Evolutionary conservation across 1,140 invertebrate species (phyloP), one percentile per base, ranked within the genome.

Genomic region (Aphaenogaster floridana): DNA sequence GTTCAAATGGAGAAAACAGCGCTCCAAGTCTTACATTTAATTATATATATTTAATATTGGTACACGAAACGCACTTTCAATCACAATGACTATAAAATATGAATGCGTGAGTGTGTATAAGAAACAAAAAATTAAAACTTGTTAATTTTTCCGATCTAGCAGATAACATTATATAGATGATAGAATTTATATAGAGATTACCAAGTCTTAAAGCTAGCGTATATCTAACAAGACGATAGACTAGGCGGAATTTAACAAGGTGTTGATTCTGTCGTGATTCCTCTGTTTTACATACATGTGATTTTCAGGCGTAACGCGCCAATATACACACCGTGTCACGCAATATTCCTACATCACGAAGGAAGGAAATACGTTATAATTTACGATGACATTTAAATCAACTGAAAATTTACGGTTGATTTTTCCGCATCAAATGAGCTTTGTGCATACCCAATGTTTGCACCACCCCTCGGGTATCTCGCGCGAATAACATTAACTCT

Each of bases 291-390:
- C 48, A 45, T 61, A 57, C 57, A 54, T 85, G 15, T 57, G 88
- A 89, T 88, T 78, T 61, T 76, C 48, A 34, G n/a, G 52, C 9
- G 13, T 39, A 48, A 13, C 11, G 36, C 17, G 36, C 13, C 34
- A 17, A 57, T 48, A 54, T 15, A 9, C 28, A 17, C 72, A 45
- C 6, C 15, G 13, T 11, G 28, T 17, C 86, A 54, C 80, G 72
- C 66, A 69, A 88, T 79, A 84, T 1, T 52, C 28, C 11, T 15
- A n/a, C 48, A 88, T 84, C 86, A 57, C 57, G 66, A 77, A 68
- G 69, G 59, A 9, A n/a, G 63, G 39, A 68, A 77, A 88, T 80
- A 69, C 69, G 87, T 50, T 61, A 89, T 83, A 76, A 90, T 89
- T 89, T 89, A 80, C 81, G 61, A 48, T 63, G 34, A 28, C 39